phyloP scores from a whole-genome alignment of 2,888 invertebrate species.

The Pyrocoelia pectoralis region DNA sequence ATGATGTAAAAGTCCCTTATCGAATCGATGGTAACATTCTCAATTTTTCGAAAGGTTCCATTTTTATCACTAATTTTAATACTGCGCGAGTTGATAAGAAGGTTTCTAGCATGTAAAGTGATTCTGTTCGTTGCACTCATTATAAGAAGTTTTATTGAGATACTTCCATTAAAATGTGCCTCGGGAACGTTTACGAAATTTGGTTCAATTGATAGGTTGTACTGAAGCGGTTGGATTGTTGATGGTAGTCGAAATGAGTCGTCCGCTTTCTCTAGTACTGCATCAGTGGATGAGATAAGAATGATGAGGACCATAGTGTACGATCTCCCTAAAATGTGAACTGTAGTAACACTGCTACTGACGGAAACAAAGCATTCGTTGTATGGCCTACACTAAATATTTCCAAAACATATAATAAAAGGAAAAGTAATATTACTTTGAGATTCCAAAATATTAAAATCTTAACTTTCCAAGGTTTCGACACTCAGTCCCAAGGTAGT shows the following conservation, averaged over 20 bases:
- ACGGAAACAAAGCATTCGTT: too few relatives aligned
- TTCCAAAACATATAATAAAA: too few relatives aligned
- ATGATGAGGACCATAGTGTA: background rate
- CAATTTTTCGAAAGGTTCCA: background rate
- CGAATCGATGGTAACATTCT: background rate
- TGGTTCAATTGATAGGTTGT: constrained; percentile 6
- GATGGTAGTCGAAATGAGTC: background rate
- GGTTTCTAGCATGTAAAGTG: constrained; percentile 26
- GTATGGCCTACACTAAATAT: too few relatives aligned
- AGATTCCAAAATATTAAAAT: too few relatives aligned
- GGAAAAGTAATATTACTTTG: too few relatives aligned
- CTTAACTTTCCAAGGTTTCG: too few relatives aligned
- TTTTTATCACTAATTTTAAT: constrained; percentile 11
- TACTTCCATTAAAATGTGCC: constrained; percentile 30
- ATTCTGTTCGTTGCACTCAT: constrained; percentile 24
- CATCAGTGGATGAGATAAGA: background rate
- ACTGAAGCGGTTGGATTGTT: constrained; percentile 1
- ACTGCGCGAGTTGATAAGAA: constrained; percentile 9
- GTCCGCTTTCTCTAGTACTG: background rate
- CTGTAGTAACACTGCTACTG: too few relatives aligned
- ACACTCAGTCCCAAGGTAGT: too few relatives aligned
- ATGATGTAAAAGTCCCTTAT: constrained; percentile 23
- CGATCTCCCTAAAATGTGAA: background rate
- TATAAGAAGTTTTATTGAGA: constrained; percentile 26
- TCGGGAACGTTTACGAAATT: constrained; percentile 7